These are phyloP conservation scores for Drosophila anomalata DNA, from an alignment of 2,888 invertebrate species.

Conservation along the genomic window DNA sequence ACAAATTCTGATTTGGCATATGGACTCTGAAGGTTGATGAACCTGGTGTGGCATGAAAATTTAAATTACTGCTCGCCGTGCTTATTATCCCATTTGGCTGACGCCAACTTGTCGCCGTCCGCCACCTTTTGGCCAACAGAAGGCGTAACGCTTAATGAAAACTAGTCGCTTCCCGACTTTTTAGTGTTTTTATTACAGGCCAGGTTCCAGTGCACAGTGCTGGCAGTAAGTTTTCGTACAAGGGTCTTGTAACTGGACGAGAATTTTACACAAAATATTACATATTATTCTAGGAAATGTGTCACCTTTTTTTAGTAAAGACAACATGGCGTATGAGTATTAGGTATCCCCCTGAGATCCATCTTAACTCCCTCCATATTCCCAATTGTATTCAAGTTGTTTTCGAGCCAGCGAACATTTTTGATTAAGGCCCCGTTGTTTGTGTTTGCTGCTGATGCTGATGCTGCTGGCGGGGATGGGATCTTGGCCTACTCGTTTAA, in stretches of 20 bases:
- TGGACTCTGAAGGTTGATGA: conserved; percentile 23
- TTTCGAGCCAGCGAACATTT: conserved; percentile 15
- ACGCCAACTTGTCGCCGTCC: conserved; percentile 71
- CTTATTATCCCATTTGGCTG: conserved; percentile 66
- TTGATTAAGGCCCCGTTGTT: conserved; percentile 31
- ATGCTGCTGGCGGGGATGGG: conserved; percentile 84
- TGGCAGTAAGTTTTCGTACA: neutral
- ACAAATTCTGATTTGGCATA: neutral
- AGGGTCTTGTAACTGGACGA: neutral
- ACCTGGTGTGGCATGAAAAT: conserved; percentile 21
- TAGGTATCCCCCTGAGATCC: neutral
- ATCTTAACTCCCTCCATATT: conserved; percentile 12
- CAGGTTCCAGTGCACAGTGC: conserved; percentile 22
- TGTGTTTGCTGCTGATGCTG: conserved; percentile 28
- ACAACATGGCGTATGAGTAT: neutral
- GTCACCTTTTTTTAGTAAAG: neutral
- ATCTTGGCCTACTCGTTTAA: conserved; percentile 58
- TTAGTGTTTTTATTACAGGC: conserved; percentile 51
- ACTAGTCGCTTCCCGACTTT: conserved; percentile 64
- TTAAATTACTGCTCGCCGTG: conserved; percentile 34
- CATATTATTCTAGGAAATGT: neutral
- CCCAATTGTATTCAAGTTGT: conserved; percentile 18
- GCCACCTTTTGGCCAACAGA: conserved; percentile 45
- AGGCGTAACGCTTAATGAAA: conserved; percentile 70
- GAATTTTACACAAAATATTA: neutral